Base-by-base conservation (phyloP, 2,113 vertebrate genomes). In the Menura novaehollandiae region DNA sequence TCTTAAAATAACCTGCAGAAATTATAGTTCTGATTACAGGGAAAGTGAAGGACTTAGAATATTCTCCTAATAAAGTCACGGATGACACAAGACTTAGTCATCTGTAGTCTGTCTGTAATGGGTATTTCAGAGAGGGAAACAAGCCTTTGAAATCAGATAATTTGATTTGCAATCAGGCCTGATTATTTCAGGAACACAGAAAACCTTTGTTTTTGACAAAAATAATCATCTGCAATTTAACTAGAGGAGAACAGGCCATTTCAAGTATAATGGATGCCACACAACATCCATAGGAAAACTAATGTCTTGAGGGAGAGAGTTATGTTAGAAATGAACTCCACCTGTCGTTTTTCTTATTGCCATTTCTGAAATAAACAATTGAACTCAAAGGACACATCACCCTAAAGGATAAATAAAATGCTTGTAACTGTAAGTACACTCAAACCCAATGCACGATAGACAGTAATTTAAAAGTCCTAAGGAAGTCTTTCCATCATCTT, bases 1-100 rank as follows among this genome's bases (percentile, higher is more conserved):
- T 98, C 98, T 98, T 99, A 99, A 99, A 99, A 99, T 99, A 99
- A 99, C 98, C 98, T 98, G 84, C 90, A 98, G 98, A 98, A 98
- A 98, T 99, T 99, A 99, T 96, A 99, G 98, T 98, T 97, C 97
- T 98, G 97, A 98, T 98, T 98, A 97, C 97, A 97, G 95, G 95
- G 97, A 98, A 98, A 98, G 97, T 97, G 96, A 97, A 98, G 97
- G 97, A 98, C 97, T 98, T 98, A 96, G 97, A 98, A 97, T 96
- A 97, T 97, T 98, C 95, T 97, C 98, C 97, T 98, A 98, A 98
- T 98, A 98, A 98, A 98, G 98, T 96, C 97, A 96, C 6, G 46
- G 96, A 97, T 98, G 97, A 97, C 97, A 97, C 95, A 97, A 91
- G 95, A 92, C 95, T 98, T 98, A 97, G 96, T 98, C 98, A 98